Conservation (phyloP, 23 tunicate genomes). For the Ascidia mentula region DNA sequence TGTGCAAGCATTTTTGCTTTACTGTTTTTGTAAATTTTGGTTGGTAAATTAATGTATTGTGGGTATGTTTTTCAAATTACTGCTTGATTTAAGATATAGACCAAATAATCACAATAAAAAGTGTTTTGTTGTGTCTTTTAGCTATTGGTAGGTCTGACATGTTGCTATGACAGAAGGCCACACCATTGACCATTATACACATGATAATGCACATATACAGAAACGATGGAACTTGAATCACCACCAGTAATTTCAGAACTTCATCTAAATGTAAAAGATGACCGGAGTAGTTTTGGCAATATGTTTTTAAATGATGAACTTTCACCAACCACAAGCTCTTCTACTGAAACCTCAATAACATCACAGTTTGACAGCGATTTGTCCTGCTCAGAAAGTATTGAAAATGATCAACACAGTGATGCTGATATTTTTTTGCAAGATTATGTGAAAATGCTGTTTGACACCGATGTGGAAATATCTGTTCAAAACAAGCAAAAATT, state of each 20-base stretch:
- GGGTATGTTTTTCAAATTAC: too few species aligned
- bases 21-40: too few species aligned
- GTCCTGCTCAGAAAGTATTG: not conserved
- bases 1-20: too few species aligned
- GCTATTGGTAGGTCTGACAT: too few species aligned
- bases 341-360: not conserved
- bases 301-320: not conserved
- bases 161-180: too few species aligned
- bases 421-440: conserved; percentile 41
- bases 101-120: too few species aligned
- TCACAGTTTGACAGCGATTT: conserved; percentile 3
- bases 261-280: not conserved
- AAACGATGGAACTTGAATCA: not conserved
- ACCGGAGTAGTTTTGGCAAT: not conserved
- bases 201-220: not conserved
- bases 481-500: conserved; percentile 47
- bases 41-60: too few species aligned
- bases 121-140: too few species aligned
- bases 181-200: not conserved
- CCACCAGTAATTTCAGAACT: not conserved
- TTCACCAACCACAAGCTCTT: not conserved
- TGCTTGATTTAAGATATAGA: too few species aligned
- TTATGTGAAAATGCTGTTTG: conserved; percentile 59
- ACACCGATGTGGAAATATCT: conserved; percentile 35
- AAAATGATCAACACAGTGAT: not conserved